These are phyloP conservation scores for Odocoileus virginianus DNA, from an alignment of 2,113 vertebrate genomes.

Conservation along the genomic window DNA sequence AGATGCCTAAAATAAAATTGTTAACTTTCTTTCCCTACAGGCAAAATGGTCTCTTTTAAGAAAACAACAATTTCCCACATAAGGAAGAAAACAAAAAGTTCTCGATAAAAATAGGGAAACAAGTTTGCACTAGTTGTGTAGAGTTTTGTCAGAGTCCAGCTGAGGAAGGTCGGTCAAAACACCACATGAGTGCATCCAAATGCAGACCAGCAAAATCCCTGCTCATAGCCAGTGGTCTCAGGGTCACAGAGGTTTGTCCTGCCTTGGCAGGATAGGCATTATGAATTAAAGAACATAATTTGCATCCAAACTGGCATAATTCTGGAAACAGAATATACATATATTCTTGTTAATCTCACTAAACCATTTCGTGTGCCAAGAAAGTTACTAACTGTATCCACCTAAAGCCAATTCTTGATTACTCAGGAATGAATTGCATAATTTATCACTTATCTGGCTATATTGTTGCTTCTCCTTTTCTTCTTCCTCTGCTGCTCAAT, in stretches of 20 bases:
- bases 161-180: neutral
- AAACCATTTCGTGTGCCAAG: neutral
- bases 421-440: neutral
- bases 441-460: neutral
- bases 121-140: neutral
- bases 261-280: neutral
- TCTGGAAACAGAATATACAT: neutral
- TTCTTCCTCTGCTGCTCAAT: too few relatives aligned
- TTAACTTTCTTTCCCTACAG: neutral
- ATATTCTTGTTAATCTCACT: neutral
- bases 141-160: neutral
- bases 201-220: neutral
- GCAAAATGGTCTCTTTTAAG: neutral
- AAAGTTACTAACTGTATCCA: neutral
- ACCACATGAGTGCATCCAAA: accelerated
- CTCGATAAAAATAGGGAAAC: neutral
- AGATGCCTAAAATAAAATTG: constrained; percentile 25
- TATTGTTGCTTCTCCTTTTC: neutral
- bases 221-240: neutral
- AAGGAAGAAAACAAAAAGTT: neutral
- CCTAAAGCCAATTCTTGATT: neutral
- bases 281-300: neutral
- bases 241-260: neutral
- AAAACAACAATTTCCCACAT: neutral
- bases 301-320: neutral